Evolutionary conservation across 1,140 invertebrate genomes (phyloP).

Genomic region (Ephestia elutella): DNA sequence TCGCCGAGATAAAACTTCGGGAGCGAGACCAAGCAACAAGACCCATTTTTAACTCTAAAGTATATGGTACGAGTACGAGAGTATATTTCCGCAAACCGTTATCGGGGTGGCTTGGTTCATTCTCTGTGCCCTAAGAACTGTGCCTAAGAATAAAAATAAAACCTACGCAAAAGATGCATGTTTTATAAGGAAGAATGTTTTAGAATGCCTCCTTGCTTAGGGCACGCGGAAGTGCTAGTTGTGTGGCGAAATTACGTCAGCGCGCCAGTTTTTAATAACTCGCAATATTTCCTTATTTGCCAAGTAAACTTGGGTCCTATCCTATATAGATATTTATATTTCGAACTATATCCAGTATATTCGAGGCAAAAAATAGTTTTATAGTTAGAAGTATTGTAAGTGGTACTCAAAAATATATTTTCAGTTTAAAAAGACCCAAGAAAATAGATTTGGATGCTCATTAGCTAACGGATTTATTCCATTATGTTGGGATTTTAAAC

Average conservation of each 20-base stretch:
- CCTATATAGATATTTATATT: conserved; percentile 7
- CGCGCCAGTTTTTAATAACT: conserved; percentile 68
- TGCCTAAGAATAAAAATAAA: too few species aligned
- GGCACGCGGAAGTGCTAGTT: conserved; percentile 63
- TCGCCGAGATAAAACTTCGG: conserved; percentile 67
- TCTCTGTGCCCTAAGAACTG: conserved; percentile 15
- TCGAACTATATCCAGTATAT: neutral
- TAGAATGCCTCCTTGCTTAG: conserved; percentile 25
- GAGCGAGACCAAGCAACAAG: conserved; percentile 55
- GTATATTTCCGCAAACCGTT: conserved; percentile 50
- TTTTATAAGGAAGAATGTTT: neutral
- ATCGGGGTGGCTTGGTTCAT: conserved; percentile 19
- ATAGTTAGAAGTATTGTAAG: too few species aligned
- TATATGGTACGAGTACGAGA: conserved; percentile 21
- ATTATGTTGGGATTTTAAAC: conserved; percentile 22
- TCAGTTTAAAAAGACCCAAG: too few species aligned
- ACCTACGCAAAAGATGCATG: neutral
- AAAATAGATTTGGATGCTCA: too few species aligned
- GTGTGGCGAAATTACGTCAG: conserved; percentile 59
- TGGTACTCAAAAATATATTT: too few species aligned
- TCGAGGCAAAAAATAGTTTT: too few species aligned
- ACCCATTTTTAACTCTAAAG: conserved; percentile 61
- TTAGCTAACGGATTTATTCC: neutral
- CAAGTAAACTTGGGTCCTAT: conserved; percentile 29
- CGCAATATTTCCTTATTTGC: conserved; percentile 65